Evolutionary conservation across 2,113 vertebrate species (phyloP).

Genomic region (Ia io): DNA sequence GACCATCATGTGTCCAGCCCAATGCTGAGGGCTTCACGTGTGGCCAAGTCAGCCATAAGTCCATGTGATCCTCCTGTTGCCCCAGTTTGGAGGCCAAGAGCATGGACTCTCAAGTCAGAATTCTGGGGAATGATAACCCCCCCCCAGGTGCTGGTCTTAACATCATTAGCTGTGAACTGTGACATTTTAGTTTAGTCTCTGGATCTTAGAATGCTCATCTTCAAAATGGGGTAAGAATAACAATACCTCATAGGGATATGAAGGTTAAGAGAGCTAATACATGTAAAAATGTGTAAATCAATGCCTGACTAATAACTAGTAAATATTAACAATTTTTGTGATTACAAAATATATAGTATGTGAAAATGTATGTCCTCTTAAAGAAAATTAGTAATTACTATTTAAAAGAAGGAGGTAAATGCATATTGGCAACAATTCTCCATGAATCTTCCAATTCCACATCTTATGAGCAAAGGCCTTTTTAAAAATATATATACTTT

Average conservation of each 20-base stretch:
- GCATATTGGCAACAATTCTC: neutral
- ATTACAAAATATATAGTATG: neutral
- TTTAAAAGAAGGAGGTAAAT: neutral
- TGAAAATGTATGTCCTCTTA: neutral
- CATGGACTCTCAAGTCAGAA: neutral
- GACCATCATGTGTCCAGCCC: neutral
- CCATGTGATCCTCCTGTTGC: neutral
- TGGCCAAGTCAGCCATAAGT: neutral
- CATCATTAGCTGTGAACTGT: neutral
- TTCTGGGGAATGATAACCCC: neutral
- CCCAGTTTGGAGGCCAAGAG: neutral
- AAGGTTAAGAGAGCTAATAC: neutral
- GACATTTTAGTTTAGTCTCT: neutral
- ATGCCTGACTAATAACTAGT: neutral
- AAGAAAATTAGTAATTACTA: neutral
- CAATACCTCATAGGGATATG: neutral
- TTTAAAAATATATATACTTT: too few species aligned
- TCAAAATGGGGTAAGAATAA: neutral
- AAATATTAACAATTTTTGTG: neutral
- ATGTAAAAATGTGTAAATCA: neutral
- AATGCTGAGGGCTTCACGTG: neutral
- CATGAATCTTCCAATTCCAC: neutral
- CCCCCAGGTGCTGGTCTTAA: neutral
- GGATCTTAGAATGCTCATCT: neutral
- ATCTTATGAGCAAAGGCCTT: neutral